Evolutionary conservation across 2,113 vertebrate genomes (phyloP).

Genomic region (Corvus hawaiiensis): DNA sequence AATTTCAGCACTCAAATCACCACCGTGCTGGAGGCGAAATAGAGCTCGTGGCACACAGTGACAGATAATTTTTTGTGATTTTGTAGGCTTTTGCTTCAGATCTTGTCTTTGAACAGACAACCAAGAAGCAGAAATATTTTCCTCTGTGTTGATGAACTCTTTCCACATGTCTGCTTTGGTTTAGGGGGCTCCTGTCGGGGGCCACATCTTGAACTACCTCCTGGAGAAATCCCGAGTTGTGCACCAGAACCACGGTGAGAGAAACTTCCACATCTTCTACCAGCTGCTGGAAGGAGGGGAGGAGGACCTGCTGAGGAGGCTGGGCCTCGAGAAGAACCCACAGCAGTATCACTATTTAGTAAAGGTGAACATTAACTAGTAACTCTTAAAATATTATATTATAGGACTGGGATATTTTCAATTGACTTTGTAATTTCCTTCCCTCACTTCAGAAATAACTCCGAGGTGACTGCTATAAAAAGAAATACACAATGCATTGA

Average conservation of each 20-base stretch:
- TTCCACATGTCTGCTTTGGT: not conserved
- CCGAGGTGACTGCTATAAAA: not conserved
- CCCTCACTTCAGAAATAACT: not conserved
- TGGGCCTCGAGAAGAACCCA: conserved; percentile 89
- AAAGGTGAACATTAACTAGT: conserved; percentile 72
- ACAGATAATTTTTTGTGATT: not conserved
- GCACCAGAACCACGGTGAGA: conserved; percentile 93
- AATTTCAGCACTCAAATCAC: not conserved
- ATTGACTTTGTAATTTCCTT: not conserved
- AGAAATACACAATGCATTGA: not conserved
- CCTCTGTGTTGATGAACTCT: not conserved
- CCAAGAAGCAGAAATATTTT: not conserved
- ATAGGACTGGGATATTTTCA: not conserved
- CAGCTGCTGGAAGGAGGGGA: conserved; percentile 95
- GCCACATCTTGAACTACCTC: conserved; percentile 98
- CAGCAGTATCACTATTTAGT: conserved; percentile 95
- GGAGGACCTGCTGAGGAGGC: conserved; percentile 86
- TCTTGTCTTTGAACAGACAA: not conserved
- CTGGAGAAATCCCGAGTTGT: conserved; percentile 97
- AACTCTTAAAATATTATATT: fast-evolving
- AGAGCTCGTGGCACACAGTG: not conserved
- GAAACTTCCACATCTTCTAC: conserved; percentile 99
- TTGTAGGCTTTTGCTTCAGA: not conserved
- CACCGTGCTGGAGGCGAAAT: not conserved
- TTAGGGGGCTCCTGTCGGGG: conserved; percentile 93